Evolutionary conservation across 2,797 vertebrate genomes (phyloP).

Genomic region (Melanotaenia parkinsoni): DNA sequence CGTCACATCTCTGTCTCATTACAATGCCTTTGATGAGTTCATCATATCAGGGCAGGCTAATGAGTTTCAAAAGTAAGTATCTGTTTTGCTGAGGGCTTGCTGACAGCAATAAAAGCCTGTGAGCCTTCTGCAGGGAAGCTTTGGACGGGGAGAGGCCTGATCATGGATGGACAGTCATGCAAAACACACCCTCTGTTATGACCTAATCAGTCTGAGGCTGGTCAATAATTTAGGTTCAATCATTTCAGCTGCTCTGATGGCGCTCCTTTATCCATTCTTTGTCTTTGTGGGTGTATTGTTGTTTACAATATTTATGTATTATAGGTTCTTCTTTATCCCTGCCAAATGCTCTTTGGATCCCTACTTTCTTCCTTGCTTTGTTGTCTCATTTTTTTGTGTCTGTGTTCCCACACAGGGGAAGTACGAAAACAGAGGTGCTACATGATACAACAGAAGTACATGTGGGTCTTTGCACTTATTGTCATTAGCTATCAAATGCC

Average conservation of each 20-base stretch:
- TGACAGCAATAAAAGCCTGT: slow-evolving; percentile 71
- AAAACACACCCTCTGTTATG: slow-evolving; percentile 53
- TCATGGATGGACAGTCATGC: slow-evolving; percentile 62
- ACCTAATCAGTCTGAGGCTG: slow-evolving; percentile 65
- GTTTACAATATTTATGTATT: slow-evolving; percentile 11
- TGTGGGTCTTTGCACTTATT: neutral
- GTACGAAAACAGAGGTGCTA: neutral
- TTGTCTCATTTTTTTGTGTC: neutral
- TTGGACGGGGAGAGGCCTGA: slow-evolving; percentile 69
- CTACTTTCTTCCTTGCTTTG: neutral
- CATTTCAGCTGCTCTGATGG: slow-evolving; percentile 43
- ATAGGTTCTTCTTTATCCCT: slow-evolving; percentile 7
- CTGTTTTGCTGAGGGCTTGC: slow-evolving; percentile 68
- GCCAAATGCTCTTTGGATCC: slow-evolving; percentile 3
- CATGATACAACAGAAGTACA: neutral
- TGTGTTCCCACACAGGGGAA: neutral
- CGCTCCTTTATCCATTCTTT: slow-evolving; percentile 14
- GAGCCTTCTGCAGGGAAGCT: slow-evolving; percentile 55
- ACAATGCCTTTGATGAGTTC: slow-evolving; percentile 78
- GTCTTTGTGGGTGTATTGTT: slow-evolving; percentile 14
- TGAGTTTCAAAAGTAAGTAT: slow-evolving; percentile 74
- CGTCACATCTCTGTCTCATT: slow-evolving; percentile 53
- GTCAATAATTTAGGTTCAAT: slow-evolving; percentile 71
- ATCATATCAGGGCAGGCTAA: slow-evolving; percentile 72
- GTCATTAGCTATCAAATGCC: neutral